These are phyloP conservation scores for Lampris megalopsis DNA, from an alignment of 2,113 vertebrate genomes.

Conservation along the genomic window DNA sequence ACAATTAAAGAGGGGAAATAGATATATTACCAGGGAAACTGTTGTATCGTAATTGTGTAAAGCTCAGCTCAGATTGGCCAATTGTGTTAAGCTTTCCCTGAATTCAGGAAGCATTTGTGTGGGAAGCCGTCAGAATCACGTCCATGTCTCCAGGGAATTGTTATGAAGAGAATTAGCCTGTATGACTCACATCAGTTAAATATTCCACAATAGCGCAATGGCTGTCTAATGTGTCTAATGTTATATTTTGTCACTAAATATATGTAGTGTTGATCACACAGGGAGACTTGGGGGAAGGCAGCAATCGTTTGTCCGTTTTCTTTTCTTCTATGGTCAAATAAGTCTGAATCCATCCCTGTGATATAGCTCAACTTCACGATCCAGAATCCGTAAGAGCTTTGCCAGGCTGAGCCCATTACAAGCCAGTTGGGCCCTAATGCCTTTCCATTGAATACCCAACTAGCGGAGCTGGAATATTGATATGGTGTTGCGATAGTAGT, in stretches of 20 bases:
- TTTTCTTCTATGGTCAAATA: not conserved
- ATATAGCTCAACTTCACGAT: too few relatives aligned
- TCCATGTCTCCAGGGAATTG: slow-evolving; percentile 1
- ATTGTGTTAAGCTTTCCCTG: slow-evolving; percentile 14
- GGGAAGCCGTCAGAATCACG: slow-evolving; percentile 20
- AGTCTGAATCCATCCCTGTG: not conserved
- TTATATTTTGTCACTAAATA: slow-evolving; percentile 24
- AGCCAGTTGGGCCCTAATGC: too few relatives aligned
- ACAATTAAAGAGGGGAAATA: slow-evolving; percentile 62
- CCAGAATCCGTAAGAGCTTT: too few relatives aligned
- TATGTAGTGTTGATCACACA: slow-evolving; percentile 21
- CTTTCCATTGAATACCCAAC: too few relatives aligned
- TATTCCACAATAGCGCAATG: not conserved
- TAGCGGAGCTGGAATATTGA: too few relatives aligned
- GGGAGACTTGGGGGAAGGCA: not conserved
- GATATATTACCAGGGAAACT: slow-evolving; percentile 15
- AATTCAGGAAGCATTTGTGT: slow-evolving; percentile 7
- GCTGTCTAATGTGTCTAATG: slow-evolving; percentile 5
- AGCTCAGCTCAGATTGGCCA: slow-evolving; percentile 33
- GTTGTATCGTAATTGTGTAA: slow-evolving; percentile 35
- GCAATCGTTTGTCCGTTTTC: not conserved
- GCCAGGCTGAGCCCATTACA: too few relatives aligned
- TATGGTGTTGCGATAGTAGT: too few relatives aligned
- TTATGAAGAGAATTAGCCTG: slow-evolving; percentile 40
- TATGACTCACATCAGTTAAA: slow-evolving; percentile 23